Evolutionary conservation across 2,797 vertebrate species (phyloP), one percentile per base, ranked within the genome.

Genomic region (Ambastaia sidthimunki): DNA sequence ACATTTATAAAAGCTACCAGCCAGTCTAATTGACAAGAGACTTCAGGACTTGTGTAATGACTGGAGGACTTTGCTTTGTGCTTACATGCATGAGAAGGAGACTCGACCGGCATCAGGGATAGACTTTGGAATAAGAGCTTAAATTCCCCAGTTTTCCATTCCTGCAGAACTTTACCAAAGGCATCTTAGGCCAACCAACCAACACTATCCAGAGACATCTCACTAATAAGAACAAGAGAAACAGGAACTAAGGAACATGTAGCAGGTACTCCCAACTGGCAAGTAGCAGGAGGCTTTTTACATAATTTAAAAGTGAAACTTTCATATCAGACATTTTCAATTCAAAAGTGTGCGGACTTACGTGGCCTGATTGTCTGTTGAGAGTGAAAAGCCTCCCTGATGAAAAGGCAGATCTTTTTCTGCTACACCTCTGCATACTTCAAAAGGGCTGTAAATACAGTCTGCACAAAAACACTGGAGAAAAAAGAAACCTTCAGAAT

Each of bases 1-100:
- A 91, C 92, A 92, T 90, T 93, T 91, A 92, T 90, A 87, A 90
- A 92, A 92, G 89, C 86, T 86, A 21, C 80, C 66, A 67, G 78
- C 75, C 0, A 79, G 87, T 91, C 80, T 3, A 84, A 71, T 85
- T 89, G 88, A 88, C 87, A 74, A 86, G 91, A 90, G 91, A 93
- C 85, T 87, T 16, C 34, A 37, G 34, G 34, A 37, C 34, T 37
- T 37, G 34, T 37, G 34, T 37, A 37, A 67, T 77, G 82, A 60
- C 82, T 83, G 83, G 52, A 50, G 63, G 74, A 44, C 84, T 84
- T 89, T 84, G 31, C 74, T 63, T 83, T 82, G 78, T 16, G 50
- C 19, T 48, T 48, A 37, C 7, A 65, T 83, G 80, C 87, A 77
- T 66, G 78, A 85, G 78, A 83, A 80, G 80, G 65, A 50, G 84